A percentile compares a stretch with the other conserved stretches of the same genome.
phyloP scores from a whole-genome alignment of 1,140 invertebrate genomes.

The Aphidius ervi region DNA sequence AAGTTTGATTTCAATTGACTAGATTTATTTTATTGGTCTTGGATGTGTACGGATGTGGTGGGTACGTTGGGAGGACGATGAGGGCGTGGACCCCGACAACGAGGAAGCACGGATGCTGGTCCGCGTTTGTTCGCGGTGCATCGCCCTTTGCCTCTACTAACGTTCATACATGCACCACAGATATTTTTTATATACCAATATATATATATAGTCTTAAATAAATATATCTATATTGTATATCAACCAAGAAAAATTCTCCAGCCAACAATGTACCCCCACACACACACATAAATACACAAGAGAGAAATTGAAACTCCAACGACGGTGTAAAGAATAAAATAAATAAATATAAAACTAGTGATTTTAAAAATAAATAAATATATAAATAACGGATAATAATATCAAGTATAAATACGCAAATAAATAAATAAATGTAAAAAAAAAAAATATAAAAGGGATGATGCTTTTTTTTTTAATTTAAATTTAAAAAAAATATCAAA shows the following conservation, averaged over 20 bases:
- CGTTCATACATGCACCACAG: conserved; percentile 6
- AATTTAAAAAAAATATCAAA: too few relatives aligned
- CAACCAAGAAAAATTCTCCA: background rate
- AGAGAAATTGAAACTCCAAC: conserved; percentile 21
- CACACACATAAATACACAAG: conserved; percentile 4
- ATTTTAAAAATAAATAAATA: background rate
- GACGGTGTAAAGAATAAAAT: conserved; percentile 15
- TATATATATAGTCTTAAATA: background rate
- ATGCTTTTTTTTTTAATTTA: too few relatives aligned
- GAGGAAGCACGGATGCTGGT: conserved; percentile 26
- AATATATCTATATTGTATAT: background rate
- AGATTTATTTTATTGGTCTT: conserved; percentile 8
- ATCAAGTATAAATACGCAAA: too few relatives aligned
- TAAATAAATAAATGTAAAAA: conserved; percentile 5
- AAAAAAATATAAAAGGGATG: background rate
- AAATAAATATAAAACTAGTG: background rate
- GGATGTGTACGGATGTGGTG: conserved; percentile 6
- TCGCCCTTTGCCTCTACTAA: conserved; percentile 20
- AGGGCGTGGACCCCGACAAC: conserved; percentile 28
- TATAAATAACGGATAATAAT: too few relatives aligned
- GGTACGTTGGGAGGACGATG: conserved; percentile 14
- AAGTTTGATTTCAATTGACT: conserved; percentile 12
- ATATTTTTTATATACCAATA: background rate
- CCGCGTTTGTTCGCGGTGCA: conserved; percentile 21
- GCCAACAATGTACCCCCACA: background rate